Percentiles rank a stretch among this genome's conserved stretches.
These are phyloP conservation scores for Pluvianellus socialis DNA, from an alignment of 2,113 vertebrate species.

Conservation along the genomic window DNA sequence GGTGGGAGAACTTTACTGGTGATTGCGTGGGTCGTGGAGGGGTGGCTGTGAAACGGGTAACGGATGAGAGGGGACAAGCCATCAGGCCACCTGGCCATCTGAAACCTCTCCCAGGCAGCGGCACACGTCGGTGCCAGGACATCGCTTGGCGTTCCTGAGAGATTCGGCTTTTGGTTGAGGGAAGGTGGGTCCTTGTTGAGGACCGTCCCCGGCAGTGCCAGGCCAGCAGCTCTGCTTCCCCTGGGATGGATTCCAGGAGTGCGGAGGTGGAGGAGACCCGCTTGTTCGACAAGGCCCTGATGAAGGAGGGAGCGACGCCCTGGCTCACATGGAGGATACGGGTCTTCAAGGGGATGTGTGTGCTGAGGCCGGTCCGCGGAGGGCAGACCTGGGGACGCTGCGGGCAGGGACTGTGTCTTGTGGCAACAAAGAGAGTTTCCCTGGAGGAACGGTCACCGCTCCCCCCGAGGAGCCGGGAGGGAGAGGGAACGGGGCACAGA, in stretches of 20 bases:
- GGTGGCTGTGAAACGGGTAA: rapidly evolving
- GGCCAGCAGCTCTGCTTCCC: neutral
- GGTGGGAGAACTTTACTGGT: neutral
- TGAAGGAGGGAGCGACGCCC: rapidly evolving
- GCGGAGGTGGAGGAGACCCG: rapidly evolving
- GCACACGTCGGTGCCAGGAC: rapidly evolving
- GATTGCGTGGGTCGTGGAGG: neutral
- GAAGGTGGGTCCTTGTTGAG: neutral
- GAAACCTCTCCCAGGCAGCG: neutral
- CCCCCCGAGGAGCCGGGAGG: rapidly evolving
- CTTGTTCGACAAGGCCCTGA: neutral
- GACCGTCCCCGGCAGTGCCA: neutral
- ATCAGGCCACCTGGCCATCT: rapidly evolving
- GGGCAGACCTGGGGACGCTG: rapidly evolving
- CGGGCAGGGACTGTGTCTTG: neutral
- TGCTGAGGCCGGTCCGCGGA: neutral
- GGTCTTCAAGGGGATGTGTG: rapidly evolving
- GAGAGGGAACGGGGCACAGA: rapidly evolving
- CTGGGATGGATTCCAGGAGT: neutral
- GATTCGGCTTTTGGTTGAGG: rapidly evolving
- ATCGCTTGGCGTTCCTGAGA: rapidly evolving
- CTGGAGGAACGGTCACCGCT: neutral
- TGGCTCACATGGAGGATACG: rapidly evolving
- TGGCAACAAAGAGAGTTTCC: neutral
- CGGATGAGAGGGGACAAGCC: neutral